These are phyloP conservation scores for Callionymus lyra DNA, from an alignment of 2,113 vertebrate genomes.

Conservation along the genomic window DNA sequence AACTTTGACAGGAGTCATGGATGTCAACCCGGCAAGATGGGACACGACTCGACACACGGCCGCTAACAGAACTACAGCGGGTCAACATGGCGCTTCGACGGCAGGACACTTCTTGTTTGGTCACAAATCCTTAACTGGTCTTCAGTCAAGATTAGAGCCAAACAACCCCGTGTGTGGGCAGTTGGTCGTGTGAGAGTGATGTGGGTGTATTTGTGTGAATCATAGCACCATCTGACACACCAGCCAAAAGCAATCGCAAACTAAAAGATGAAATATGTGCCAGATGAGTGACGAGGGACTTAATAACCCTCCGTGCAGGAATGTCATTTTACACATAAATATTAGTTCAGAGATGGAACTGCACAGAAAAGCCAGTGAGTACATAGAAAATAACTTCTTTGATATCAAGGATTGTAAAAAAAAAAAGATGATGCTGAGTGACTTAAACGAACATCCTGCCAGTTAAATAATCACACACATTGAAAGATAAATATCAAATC, in stretches of 20 bases:
- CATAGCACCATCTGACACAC: conserved; percentile 48
- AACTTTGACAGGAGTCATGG: conserved; percentile 25
- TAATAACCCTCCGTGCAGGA: neutral
- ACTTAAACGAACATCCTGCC: no score
- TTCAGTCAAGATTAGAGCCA: conserved; percentile 15
- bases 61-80: conserved; percentile 18
- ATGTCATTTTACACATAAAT: neutral
- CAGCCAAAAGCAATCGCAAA: conserved; percentile 20
- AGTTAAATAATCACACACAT: no score
- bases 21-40: conserved; percentile 21
- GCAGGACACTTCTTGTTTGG: conserved; percentile 12
- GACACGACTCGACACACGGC: conserved; percentile 13
- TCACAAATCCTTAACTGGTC: conserved; percentile 10
- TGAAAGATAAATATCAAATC: no score
- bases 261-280: conserved; percentile 17
- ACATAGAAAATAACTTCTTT: no score
- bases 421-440: no score
- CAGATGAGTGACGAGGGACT: conserved; percentile 9
- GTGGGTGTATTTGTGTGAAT: conserved; percentile 37
- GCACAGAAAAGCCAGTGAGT: no score
- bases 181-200: conserved; percentile 24
- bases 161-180: conserved; percentile 32
- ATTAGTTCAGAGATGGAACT: no score
- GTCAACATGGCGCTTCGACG: conserved; percentile 9
- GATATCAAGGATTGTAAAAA: no score